phyloP scores from a whole-genome alignment of 2,113 vertebrate species.

The Ptilorrhoa leucosticta region DNA sequence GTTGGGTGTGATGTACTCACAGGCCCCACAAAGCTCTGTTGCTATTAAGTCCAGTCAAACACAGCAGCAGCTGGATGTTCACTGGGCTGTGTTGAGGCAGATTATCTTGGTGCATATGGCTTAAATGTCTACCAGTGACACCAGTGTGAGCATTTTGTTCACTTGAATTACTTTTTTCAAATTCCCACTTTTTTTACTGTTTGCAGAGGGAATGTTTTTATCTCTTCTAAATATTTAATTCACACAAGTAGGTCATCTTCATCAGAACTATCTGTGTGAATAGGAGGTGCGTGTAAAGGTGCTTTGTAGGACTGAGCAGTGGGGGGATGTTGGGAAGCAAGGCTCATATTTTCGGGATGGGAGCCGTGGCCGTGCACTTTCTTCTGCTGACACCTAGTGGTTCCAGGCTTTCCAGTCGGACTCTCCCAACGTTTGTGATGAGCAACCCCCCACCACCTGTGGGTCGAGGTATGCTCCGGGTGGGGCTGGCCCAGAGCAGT shows the following conservation, averaged over 20 bases:
- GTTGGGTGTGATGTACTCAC: too few species aligned
- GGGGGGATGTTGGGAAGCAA: background rate
- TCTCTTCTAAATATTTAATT: background rate
- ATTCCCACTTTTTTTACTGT: background rate
- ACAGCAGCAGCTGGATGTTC: background rate
- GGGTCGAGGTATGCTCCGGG: background rate
- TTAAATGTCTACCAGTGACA: background rate
- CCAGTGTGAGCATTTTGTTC: background rate
- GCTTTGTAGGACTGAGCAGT: constrained; percentile 19
- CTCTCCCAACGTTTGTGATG: accelerated
- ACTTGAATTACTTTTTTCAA: background rate
- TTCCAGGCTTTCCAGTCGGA: accelerated
- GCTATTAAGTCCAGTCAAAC: background rate
- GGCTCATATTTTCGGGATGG: background rate
- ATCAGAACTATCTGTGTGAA: background rate
- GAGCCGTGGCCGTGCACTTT: constrained; percentile 36
- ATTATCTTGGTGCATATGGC: background rate
- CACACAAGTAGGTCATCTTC: background rate
- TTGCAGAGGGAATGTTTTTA: background rate
- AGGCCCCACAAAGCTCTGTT: background rate
- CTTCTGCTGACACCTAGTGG: constrained; percentile 78
- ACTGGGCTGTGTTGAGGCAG: background rate
- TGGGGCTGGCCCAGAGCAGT: background rate
- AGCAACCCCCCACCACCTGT: background rate
- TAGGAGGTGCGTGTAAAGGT: background rate